Percentiles rank a stretch among this genome's conserved stretches.
Conservation (phyloP, 2,113 vertebrate species). For the Procavia capensis region DNA sequence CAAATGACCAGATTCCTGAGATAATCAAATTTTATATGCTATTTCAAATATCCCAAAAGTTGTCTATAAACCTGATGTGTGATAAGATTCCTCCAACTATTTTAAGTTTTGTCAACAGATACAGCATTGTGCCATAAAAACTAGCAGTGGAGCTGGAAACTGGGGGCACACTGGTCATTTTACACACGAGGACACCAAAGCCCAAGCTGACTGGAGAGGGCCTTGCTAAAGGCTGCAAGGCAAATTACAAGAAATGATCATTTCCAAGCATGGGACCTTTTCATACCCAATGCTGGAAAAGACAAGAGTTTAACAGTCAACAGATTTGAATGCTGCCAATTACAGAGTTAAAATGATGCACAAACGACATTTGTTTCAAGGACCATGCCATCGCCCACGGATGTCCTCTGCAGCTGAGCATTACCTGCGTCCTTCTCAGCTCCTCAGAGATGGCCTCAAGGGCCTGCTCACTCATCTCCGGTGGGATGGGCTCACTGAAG, state of each 20-base stretch:
- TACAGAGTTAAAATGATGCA: neutral
- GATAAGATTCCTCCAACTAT: neutral
- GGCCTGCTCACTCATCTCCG: conserved; percentile 93
- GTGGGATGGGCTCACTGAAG: conserved; percentile 90
- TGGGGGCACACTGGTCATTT: neutral
- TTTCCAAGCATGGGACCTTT: neutral
- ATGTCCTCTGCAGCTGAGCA: neutral
- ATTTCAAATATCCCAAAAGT: conserved; percentile 35
- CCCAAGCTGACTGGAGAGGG: neutral
- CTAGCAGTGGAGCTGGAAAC: neutral
- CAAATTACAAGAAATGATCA: neutral
- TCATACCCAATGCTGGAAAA: neutral
- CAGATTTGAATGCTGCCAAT: neutral
- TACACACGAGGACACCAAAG: neutral
- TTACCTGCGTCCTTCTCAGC: conserved; percentile 92
- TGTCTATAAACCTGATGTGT: neutral
- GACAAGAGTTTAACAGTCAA: neutral
- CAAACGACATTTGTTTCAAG: neutral
- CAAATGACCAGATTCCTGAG: neutral
- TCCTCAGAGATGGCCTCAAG: conserved; percentile 94
- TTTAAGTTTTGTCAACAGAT: neutral
- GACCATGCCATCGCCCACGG: neutral
- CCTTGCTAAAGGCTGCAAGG: neutral
- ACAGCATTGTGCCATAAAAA: neutral
- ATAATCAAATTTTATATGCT: neutral